phyloP scores from a whole-genome alignment of 2,888 invertebrate species.

The Leucophenga maculata region DNA sequence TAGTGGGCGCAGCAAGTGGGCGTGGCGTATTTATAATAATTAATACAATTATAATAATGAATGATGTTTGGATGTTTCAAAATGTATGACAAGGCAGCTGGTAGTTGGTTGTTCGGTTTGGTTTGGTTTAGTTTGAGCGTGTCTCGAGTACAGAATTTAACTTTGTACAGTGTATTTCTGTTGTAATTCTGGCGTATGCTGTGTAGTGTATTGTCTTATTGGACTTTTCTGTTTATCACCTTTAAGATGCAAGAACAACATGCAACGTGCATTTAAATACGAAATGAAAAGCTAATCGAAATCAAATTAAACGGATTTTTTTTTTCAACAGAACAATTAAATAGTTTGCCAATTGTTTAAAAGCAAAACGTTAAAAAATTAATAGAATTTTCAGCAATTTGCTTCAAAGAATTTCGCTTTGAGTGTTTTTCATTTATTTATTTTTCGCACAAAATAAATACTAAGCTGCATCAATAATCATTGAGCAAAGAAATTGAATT shows the following conservation, averaged over 20 bases:
- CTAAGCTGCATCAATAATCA: not conserved
- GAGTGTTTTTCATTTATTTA: too few relatives aligned
- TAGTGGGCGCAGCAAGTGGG: slow-evolving; percentile 12
- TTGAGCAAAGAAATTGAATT: not conserved
- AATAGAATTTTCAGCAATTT: not conserved
- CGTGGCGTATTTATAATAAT: slow-evolving; percentile 21
- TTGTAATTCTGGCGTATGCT: not conserved
- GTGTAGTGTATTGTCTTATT: not conserved
- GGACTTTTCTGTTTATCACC: not conserved
- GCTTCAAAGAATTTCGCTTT: too few relatives aligned
- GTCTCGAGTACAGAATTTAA: too few relatives aligned
- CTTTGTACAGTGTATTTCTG: not conserved
- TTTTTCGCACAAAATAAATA: too few relatives aligned
- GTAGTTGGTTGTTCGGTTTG: not conserved
- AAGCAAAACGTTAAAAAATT: not conserved
- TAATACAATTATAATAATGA: too few relatives aligned
- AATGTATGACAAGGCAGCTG: too few relatives aligned
- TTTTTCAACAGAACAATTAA: too few relatives aligned
- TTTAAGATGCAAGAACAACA: slow-evolving; percentile 12
- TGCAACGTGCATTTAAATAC: slow-evolving; percentile 9
- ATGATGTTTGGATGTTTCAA: too few relatives aligned
- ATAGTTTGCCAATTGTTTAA: too few relatives aligned
- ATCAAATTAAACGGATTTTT: not conserved
- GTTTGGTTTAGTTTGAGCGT: too few relatives aligned
- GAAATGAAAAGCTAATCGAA: not conserved